Conservation (phyloP, 2,888 invertebrate genomes). For the Octonoba sinensis region DNA sequence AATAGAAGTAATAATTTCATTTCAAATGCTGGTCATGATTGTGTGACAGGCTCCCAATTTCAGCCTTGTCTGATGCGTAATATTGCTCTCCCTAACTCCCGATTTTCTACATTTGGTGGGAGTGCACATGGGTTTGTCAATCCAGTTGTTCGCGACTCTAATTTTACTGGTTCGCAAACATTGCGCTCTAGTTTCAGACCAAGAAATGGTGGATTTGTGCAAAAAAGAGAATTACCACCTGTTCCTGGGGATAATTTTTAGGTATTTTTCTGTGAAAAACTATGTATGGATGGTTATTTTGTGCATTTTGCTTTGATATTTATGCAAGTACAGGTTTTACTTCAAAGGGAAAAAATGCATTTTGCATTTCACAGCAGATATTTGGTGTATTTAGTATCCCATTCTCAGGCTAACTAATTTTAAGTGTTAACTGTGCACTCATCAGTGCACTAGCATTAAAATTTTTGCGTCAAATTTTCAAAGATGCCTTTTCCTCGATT, state of each 20-base stretch:
- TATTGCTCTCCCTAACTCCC: constrained; percentile 30
- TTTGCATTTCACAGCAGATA: no score
- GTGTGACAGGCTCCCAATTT: constrained; percentile 24
- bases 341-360: no score
- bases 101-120: constrained; percentile 58
- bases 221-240: constrained; percentile 54
- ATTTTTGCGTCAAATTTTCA: no score
- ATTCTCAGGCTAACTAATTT: no score
- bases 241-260: constrained; percentile 49
- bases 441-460: no score
- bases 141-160: constrained; percentile 36
- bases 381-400: no score
- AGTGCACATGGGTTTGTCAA: constrained; percentile 59
- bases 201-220: constrained; percentile 46
- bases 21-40: constrained; percentile 24
- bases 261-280: no score
- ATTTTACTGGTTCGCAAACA: constrained; percentile 37
- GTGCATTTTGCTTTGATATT: no score
- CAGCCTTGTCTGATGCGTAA: constrained; percentile 42
- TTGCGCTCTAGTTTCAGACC: constrained; percentile 54
- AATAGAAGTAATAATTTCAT: constrained; percentile 26
- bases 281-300: no score
- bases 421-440: no score
- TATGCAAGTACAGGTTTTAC: no score
- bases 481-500: no score